Percentiles rank a stretch among this genome's conserved stretches.
Evolutionary conservation across 2,797 vertebrate species (phyloP).

Genomic region (Falco concolor): DNA sequence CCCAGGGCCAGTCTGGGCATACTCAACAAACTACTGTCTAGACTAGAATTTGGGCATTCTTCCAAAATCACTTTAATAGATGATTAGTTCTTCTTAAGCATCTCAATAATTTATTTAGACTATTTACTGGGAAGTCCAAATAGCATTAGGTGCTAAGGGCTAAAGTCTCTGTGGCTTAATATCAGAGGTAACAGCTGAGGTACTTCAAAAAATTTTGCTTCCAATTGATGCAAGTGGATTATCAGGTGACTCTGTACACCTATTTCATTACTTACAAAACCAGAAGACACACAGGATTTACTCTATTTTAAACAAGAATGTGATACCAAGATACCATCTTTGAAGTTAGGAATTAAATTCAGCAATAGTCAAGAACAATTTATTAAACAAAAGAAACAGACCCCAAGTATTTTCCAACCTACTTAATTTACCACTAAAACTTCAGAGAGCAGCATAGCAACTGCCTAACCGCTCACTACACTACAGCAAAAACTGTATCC

Average conservation of each 20-base stretch:
- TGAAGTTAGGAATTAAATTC: not conserved
- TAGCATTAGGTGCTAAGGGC: not conserved
- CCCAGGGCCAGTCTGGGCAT: not conserved
- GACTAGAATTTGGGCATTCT: not conserved
- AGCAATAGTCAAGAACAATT: not conserved
- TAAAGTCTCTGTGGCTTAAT: not conserved
- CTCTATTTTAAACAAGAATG: slow-evolving; percentile 39
- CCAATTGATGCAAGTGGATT: not conserved
- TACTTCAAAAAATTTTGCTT: not conserved
- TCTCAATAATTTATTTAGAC: not conserved
- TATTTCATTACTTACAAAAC: not conserved
- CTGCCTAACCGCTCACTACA: not conserved
- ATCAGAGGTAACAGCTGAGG: not conserved
- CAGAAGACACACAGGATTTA: not conserved
- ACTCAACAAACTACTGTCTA: not conserved
- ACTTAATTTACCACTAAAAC: not conserved
- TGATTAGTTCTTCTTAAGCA: not conserved
- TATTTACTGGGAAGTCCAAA: not conserved
- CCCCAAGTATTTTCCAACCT: not conserved
- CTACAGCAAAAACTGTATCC: not conserved
- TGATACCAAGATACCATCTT: not conserved
- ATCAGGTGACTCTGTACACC: not conserved
- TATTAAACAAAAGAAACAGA: not conserved
- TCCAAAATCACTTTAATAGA: not conserved
- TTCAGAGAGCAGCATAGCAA: not conserved